Percentiles rank a stretch among this genome's conserved stretches.
These are phyloP conservation scores for Macrophya alboannulata DNA, from an alignment of 2,888 invertebrate species.

Conservation along the genomic window DNA sequence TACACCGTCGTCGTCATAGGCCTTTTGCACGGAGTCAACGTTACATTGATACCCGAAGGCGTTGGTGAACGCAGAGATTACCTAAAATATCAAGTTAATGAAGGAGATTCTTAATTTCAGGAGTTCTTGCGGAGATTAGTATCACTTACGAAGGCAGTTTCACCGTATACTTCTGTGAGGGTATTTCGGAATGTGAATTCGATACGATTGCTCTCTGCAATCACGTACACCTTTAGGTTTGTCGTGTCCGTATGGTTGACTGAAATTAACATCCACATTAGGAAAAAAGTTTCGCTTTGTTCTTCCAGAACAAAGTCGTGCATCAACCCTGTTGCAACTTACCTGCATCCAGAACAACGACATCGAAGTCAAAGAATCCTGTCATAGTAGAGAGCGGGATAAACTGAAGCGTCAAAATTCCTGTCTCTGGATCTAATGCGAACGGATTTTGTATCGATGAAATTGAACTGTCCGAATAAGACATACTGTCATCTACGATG, in stretches of 20 bases:
- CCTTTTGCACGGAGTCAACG: slow-evolving; percentile 82
- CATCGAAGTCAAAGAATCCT: slow-evolving; percentile 84
- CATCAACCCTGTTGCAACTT: slow-evolving; percentile 51
- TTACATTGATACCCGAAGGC: slow-evolving; percentile 83
- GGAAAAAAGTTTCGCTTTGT: slow-evolving; percentile 8
- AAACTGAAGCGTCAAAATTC: slow-evolving; percentile 81
- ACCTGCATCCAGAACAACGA: slow-evolving; percentile 82
- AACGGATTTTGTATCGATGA: slow-evolving; percentile 78
- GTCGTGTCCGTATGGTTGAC: slow-evolving; percentile 79
- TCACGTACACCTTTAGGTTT: slow-evolving; percentile 83
- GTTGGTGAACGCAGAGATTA: slow-evolving; percentile 81
- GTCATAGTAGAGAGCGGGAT: slow-evolving; percentile 82
- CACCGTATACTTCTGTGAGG: slow-evolving; percentile 77
- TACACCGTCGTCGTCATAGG: slow-evolving; percentile 77
- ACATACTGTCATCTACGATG: slow-evolving; percentile 72
- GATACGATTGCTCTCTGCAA: slow-evolving; percentile 83
- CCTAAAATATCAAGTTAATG: slow-evolving; percentile 76
- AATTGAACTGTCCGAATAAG: slow-evolving; percentile 78
- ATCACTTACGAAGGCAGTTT: slow-evolving; percentile 81
- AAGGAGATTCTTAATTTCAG: background rate
- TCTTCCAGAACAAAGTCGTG: background rate
- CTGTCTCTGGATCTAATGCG: slow-evolving; percentile 77
- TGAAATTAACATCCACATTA: slow-evolving; percentile 66
- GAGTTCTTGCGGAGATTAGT: background rate
- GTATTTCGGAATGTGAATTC: slow-evolving; percentile 83